phyloP scores from a whole-genome alignment of 2,113 vertebrate genomes.

The Miniopterus natalensis region DNA sequence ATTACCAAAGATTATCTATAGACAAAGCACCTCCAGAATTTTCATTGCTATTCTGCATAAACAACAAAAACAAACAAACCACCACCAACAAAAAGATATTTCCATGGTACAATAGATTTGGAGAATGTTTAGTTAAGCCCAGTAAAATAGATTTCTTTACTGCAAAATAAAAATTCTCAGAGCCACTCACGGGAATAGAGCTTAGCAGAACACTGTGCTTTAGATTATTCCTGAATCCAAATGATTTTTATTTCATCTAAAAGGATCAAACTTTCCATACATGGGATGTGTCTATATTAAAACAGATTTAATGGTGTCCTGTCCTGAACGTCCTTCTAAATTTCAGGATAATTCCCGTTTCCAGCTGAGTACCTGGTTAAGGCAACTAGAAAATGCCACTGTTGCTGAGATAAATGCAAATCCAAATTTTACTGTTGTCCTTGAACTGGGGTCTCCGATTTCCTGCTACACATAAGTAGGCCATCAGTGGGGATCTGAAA shows the following conservation, averaged over 20 bases:
- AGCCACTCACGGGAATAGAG: neutral
- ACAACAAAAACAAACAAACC: neutral
- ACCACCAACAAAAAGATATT: neutral
- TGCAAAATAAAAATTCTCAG: neutral
- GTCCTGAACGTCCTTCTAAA: neutral
- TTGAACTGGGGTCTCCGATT: slow-evolving; percentile 62
- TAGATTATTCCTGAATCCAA: slow-evolving; percentile 26
- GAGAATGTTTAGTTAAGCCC: neutral
- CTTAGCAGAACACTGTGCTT: neutral
- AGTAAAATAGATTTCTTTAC: slow-evolving; percentile 39
- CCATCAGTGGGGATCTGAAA: slow-evolving; percentile 15
- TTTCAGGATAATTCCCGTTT: neutral
- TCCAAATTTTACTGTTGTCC: slow-evolving; percentile 30
- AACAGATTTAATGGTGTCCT: neutral
- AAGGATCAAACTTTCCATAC: neutral
- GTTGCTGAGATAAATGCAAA: slow-evolving; percentile 36
- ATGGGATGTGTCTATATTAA: neutral
- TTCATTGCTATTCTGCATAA: neutral
- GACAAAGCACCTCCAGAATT: slow-evolving; percentile 12
- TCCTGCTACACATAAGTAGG: slow-evolving; percentile 57
- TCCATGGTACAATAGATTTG: neutral
- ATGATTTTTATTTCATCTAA: neutral
- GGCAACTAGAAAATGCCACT: slow-evolving; percentile 44
- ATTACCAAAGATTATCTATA: slow-evolving; percentile 28
- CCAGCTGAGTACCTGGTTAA: neutral